Conservation (phyloP, 64 coral and sea anemone genomes). For the Astreopora myriophthalma region DNA sequence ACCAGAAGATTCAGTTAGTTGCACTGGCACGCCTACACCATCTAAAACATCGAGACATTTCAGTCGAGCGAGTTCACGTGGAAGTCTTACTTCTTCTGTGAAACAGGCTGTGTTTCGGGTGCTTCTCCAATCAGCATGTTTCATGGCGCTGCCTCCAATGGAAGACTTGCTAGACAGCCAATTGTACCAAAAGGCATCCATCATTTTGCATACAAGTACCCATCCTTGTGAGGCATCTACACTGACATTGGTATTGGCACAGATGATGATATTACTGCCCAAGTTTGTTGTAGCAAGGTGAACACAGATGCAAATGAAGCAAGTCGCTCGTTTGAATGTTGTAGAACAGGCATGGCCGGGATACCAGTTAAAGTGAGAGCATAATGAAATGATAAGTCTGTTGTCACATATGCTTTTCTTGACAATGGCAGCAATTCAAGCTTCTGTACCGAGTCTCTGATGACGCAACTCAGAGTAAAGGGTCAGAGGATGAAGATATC, state of each 20-base stretch:
- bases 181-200: too few species aligned
- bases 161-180: too few species aligned
- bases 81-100: background rate
- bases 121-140: too few species aligned
- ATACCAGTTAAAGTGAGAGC: background rate
- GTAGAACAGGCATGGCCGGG: background rate
- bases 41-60: background rate
- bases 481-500: background rate
- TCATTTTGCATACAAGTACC: too few species aligned
- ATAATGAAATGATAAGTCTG: background rate
- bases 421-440: constrained; percentile 11
- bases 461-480: background rate
- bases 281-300: too few species aligned
- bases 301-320: background rate
- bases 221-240: too few species aligned
- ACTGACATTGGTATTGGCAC: too few species aligned
- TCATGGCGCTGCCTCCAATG: too few species aligned
- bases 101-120: too few species aligned
- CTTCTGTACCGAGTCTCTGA: background rate
- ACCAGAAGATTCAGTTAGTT: background rate
- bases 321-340: background rate
- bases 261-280: too few species aligned
- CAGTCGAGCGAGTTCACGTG: background rate
- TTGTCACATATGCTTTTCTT: background rate
- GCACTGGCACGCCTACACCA: background rate